Conservation (phyloP, 2,113 vertebrate genomes). For the Scomber scombrus region DNA sequence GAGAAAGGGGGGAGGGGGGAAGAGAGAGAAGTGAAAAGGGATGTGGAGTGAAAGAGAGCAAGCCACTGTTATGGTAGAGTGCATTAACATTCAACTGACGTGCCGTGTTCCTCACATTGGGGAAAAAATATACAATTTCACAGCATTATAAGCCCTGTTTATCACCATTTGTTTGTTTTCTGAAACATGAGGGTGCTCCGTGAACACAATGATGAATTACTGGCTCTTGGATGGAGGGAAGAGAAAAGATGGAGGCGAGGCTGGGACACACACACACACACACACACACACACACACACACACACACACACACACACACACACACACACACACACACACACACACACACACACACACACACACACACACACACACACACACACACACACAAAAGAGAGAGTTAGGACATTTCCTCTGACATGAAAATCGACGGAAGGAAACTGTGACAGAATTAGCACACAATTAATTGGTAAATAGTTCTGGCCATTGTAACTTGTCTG, state of each 20-base stretch:
- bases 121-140: slow-evolving; percentile 61
- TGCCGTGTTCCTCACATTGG: slow-evolving; percentile 45
- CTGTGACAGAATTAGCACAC: slow-evolving; percentile 6
- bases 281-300: not conserved
- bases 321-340: not conserved
- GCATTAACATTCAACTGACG: slow-evolving; percentile 67
- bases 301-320: not conserved
- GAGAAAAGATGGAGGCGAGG: not conserved
- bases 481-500: slow-evolving; percentile 21
- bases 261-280: not conserved
- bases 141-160: slow-evolving; percentile 64
- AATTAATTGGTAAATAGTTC: slow-evolving; percentile 25
- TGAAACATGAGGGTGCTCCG: slow-evolving; percentile 40
- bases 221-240: slow-evolving; percentile 39
- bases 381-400: not conserved
- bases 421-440: slow-evolving; percentile 16
- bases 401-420: not conserved
- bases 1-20: slow-evolving; percentile 18
- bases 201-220: slow-evolving; percentile 57
- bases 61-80: slow-evolving; percentile 59
- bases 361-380: too few species aligned
- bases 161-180: slow-evolving; percentile 71
- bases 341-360: not conserved
- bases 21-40: slow-evolving; percentile 17
- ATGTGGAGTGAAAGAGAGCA: slow-evolving; percentile 56